phyloP scores from a whole-genome alignment of 2,113 vertebrate species.

The Hucho hucho region DNA sequence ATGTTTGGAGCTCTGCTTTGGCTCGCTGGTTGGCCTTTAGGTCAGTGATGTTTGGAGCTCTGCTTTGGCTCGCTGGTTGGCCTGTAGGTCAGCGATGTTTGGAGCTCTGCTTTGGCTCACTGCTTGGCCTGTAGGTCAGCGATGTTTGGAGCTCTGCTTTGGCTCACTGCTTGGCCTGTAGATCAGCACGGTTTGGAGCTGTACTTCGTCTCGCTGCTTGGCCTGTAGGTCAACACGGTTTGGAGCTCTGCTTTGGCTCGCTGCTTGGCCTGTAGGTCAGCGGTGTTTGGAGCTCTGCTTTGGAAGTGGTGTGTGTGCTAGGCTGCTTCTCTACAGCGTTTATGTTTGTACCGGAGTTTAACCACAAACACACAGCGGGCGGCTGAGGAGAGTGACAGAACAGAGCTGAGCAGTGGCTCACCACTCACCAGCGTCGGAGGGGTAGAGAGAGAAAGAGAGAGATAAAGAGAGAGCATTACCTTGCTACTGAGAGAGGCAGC shows the following conservation, averaged over 20 bases:
- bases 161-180: no score
- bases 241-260: no score
- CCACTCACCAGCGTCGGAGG: background rate
- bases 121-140: no score
- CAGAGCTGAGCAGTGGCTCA: background rate
- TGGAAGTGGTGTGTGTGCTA: background rate
- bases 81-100: no score
- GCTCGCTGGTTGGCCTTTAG: no score
- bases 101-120: no score
- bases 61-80: no score
- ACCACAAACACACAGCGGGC: background rate
- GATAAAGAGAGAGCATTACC: background rate
- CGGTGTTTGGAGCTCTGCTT: background rate
- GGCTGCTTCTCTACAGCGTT: conserved; percentile 32
- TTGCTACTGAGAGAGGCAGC: background rate
- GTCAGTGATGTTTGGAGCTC: rapidly evolving
- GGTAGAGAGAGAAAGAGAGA: background rate
- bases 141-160: no score
- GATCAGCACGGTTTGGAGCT: no score
- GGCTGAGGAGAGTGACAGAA: background rate
- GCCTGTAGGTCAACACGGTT: background rate
- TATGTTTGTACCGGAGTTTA: conserved; percentile 49
- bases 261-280: no score
- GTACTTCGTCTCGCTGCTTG: no score
- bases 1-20: no score